Conservation (phyloP, 2,113 vertebrate genomes). For the Globicephala melas region DNA sequence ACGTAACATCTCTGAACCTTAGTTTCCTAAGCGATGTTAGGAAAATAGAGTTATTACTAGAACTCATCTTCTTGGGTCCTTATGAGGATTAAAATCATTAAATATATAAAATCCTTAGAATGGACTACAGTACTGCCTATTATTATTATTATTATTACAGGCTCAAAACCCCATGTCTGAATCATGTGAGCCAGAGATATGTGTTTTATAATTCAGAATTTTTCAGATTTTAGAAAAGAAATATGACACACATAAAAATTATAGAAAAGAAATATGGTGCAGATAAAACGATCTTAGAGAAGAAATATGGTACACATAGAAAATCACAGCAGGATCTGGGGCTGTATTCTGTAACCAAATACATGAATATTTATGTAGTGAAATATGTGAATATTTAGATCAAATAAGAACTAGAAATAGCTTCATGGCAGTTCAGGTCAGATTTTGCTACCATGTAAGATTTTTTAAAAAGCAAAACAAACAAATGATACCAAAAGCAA, state of each 20-base stretch:
- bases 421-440: background rate
- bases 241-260: background rate
- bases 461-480: conserved; percentile 11
- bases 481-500: conserved; percentile 4
- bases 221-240: conserved; percentile 20
- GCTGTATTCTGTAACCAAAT: conserved; percentile 12
- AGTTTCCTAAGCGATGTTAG: background rate
- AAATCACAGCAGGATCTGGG: background rate
- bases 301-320: background rate
- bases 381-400: conserved; percentile 61
- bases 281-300: background rate
- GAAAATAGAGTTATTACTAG: background rate
- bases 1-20: background rate
- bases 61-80: background rate
- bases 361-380: conserved; percentile 57
- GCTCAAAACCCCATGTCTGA: background rate
- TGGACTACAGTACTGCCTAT: background rate
- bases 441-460: background rate
- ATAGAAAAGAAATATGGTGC: background rate
- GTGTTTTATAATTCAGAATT: conserved; percentile 32
- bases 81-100: background rate
- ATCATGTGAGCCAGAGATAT: background rate
- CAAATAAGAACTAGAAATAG: conserved; percentile 61
- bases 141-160: background rate
- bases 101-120: background rate